Conservation (phyloP, 2,797 vertebrate species). For the Cichlasoma orientale region DNA sequence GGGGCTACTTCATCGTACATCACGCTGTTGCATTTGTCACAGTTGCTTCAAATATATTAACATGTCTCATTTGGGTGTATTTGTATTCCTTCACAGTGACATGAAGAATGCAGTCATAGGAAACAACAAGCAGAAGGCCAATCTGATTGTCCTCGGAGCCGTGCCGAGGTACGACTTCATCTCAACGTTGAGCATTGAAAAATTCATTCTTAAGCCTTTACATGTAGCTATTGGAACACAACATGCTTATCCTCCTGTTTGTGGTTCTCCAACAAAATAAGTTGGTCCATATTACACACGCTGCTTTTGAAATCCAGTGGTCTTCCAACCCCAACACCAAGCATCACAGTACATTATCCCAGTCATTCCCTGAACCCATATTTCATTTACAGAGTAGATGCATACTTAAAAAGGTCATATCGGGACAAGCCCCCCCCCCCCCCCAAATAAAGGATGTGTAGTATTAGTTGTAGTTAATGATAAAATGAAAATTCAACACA, state of each 20-base stretch:
- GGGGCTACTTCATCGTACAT: background rate
- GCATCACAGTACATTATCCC: background rate
- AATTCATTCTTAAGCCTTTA: background rate
- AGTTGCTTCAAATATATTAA: background rate
- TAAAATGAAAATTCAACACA: background rate
- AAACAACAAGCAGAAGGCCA: slow-evolving; percentile 99
- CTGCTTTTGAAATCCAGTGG: background rate
- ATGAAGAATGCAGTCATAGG: slow-evolving; percentile 99
- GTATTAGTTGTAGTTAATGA: background rate
- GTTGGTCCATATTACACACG: background rate
- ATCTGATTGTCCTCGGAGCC: slow-evolving; percentile 98
- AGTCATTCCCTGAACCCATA: background rate
- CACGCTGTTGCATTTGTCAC: background rate
- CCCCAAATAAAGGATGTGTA: too few relatives aligned
- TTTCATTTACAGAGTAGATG: background rate
- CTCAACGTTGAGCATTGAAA: too few relatives aligned
- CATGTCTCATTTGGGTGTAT: background rate
- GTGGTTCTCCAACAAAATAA: background rate
- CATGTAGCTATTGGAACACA: background rate
- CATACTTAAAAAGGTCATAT: background rate
- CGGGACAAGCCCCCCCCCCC: background rate
- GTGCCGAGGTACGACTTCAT: slow-evolving; percentile 97
- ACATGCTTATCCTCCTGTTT: background rate
- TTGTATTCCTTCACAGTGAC: slow-evolving; percentile 87
- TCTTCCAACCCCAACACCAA: background rate